Base-by-base conservation (phyloP, 1,140 invertebrate species). In the Papilio helenus region DNA sequence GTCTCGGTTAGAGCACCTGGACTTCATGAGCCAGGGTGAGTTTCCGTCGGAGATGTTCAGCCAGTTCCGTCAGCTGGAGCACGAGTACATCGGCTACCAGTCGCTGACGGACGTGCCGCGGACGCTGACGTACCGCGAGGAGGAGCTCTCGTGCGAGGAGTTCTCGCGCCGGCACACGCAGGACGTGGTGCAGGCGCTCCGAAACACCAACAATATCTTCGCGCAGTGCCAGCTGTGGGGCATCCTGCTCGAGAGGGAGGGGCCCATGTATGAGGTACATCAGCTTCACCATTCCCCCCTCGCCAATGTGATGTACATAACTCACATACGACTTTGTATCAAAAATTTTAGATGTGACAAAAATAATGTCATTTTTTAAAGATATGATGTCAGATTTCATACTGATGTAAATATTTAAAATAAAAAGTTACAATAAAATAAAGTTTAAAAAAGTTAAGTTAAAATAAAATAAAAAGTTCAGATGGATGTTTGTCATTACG, bases 31-130 rank as follows among this genome's bases (percentile, higher is more conserved):
- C 89, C 96, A 87, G 88, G 97, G 90, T 93, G 97, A 97, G 85
- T 95, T 97, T 71, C 96, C 97, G 0, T 96, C 97, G 84, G 95
- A 97, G 65, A 95, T 96, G 87, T 96, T 98, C 84, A 96, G 95
- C 16, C 97, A 98, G 58, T 99, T 99, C 93, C 96, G 96, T 80
- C 98, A 99, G 93, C 93, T 99, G 76, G 96, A 99, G 90, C 98
- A 99, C 92, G 97, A 98, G 89, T 98, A 98, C 89, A 98, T 98
- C 90, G 98, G 98, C 71, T 99, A 99, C 94, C 98, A 99, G 95
- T 99, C 98, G 93, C 96, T 99, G n/a, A 99, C 98, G 0, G 98
- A 99, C 95, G 98, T 99, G 9, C 98, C 98, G n/a, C 97, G 97
- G 87, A 96, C 97, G 3, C 93, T 97, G 10, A 95, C 96, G 23